Conservation (phyloP, 2,113 vertebrate genomes). For the Fulica atra region DNA sequence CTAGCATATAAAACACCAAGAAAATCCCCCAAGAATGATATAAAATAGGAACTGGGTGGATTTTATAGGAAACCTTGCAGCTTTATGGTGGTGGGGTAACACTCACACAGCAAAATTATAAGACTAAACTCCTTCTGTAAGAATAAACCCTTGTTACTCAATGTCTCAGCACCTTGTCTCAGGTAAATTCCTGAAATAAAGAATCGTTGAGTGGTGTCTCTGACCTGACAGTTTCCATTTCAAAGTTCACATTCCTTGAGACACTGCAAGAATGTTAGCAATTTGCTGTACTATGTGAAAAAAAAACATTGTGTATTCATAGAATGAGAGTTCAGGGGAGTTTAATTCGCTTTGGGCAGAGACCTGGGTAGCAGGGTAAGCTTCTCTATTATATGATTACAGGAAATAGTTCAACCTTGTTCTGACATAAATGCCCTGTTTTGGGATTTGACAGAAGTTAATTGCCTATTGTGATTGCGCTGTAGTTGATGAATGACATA, state of each 20-base stretch:
- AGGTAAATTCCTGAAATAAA: slow-evolving; percentile 52
- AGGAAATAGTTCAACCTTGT: slow-evolving; percentile 59
- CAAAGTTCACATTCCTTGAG: slow-evolving; percentile 15
- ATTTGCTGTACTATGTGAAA: slow-evolving; percentile 38
- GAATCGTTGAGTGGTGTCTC: background rate
- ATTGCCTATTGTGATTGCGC: slow-evolving; percentile 48
- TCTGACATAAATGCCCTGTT: slow-evolving; percentile 33
- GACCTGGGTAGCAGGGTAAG: slow-evolving; percentile 27
- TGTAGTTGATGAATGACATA: background rate
- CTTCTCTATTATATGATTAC: slow-evolving; percentile 46
- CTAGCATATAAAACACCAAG: background rate
- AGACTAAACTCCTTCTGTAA: background rate
- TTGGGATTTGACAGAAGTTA: slow-evolving; percentile 67
- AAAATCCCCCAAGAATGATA: background rate
- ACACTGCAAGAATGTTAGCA: slow-evolving; percentile 3
- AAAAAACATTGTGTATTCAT: slow-evolving; percentile 39
- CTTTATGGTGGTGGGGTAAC: slow-evolving; percentile 16
- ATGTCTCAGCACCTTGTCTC: background rate
- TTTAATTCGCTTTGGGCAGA: slow-evolving; percentile 60
- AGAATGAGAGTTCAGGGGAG: slow-evolving; percentile 30
- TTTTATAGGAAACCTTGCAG: background rate
- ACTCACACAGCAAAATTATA: background rate
- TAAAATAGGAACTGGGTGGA: background rate
- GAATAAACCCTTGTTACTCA: slow-evolving; percentile 19
- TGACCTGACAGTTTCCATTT: slow-evolving; percentile 38